These are phyloP conservation scores for Megaceryle alcyon DNA, from an alignment of 2,797 vertebrate genomes.

Conservation along the genomic window DNA sequence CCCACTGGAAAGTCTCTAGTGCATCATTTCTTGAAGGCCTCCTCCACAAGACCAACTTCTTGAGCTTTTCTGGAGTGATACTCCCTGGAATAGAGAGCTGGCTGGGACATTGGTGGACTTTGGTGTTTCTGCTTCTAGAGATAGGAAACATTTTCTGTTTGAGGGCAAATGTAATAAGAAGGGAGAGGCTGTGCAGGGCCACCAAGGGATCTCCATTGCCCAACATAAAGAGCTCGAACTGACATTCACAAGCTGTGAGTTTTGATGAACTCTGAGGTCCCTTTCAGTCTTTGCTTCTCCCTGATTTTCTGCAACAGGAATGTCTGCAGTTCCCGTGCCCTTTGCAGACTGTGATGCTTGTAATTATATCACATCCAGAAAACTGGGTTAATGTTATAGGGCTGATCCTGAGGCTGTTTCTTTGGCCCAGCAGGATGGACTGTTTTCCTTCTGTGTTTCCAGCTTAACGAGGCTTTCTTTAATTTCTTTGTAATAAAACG, in stretches of 20 bases:
- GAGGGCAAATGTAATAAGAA: neutral
- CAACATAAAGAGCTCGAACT: accelerated
- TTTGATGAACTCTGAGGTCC: neutral
- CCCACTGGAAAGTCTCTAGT: neutral
- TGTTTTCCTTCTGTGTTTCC: neutral
- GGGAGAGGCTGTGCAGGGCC: accelerated
- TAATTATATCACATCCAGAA: neutral
- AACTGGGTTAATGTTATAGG: neutral
- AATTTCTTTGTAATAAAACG: constrained; percentile 58
- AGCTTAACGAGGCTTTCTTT: constrained; percentile 22
- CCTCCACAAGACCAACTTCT: neutral
- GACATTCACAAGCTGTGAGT: neutral
- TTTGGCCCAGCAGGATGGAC: neutral
- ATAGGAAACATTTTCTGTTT: accelerated
- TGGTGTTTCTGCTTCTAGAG: neutral
- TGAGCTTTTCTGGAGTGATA: neutral
- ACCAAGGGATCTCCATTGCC: neutral
- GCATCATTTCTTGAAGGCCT: neutral
- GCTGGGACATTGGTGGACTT: accelerated
- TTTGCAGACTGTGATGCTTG: neutral
- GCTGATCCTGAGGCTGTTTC: neutral
- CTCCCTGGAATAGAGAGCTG: accelerated
- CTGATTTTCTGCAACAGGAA: neutral
- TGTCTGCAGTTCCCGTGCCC: neutral
- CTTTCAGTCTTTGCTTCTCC: neutral